Evolutionary conservation across 2,888 invertebrate species (phyloP).

Genomic region (Flexamia atlantica): DNA sequence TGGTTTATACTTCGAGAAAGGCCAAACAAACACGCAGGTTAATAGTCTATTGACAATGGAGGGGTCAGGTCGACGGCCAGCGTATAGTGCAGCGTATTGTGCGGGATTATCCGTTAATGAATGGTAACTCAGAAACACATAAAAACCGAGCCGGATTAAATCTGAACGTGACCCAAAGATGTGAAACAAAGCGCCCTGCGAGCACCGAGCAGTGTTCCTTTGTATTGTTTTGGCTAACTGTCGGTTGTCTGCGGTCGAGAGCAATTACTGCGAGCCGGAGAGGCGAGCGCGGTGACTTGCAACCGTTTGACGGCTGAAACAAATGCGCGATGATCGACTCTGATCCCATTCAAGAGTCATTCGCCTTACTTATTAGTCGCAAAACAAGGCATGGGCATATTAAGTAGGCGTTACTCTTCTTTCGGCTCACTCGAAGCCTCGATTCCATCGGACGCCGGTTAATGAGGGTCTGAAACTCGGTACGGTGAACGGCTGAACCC

Average conservation of each 20-base stretch:
- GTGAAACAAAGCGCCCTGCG: not conserved
- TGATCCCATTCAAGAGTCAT: conserved; percentile 56
- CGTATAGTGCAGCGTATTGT: no score
- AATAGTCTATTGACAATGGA: no score
- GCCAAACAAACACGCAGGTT: no score
- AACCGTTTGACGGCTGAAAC: conserved; percentile 35
- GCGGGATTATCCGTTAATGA: not conserved
- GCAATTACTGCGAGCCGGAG: conserved; percentile 11
- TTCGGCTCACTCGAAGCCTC: conserved; percentile 37
- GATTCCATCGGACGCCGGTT: conserved; percentile 33
- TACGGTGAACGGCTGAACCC: not conserved
- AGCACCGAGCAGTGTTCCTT: not conserved
- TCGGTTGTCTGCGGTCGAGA: conserved; percentile 4
- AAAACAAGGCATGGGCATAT: conserved; percentile 55
- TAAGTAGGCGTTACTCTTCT: conserved; percentile 57
- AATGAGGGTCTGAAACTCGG: conserved; percentile 39
- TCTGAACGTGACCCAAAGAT: not conserved
- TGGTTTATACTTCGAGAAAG: no score
- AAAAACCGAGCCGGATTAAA: not conserved
- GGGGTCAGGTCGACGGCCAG: no score
- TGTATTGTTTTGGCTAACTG: conserved; percentile 30
- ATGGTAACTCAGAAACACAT: not conserved
- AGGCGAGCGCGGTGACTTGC: conserved; percentile 26
- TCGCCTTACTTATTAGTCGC: conserved; percentile 57
- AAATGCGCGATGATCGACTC: conserved; percentile 54